A percentile compares a stretch with the other conserved stretches of the same genome.
These are phyloP conservation scores for Stegastes partitus DNA, from an alignment of 2,113 vertebrate genomes.

Conservation along the genomic window DNA sequence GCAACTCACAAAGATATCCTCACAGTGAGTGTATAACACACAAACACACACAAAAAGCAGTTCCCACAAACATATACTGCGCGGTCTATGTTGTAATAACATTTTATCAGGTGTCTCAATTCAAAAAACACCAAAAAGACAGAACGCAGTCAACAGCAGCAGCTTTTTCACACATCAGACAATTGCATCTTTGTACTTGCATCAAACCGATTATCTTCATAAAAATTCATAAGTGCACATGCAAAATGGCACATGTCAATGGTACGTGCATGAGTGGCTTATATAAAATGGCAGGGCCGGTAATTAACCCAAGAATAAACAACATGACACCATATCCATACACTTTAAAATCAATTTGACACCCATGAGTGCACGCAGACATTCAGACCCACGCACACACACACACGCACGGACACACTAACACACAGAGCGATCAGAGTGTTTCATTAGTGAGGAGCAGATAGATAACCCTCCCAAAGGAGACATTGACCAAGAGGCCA, in stretches of 20 bases:
- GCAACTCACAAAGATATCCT: too few relatives aligned
- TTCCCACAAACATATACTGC: too few relatives aligned
- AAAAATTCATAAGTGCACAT: background rate
- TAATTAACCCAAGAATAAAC: slow-evolving; percentile 54
- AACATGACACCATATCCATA: slow-evolving; percentile 35
- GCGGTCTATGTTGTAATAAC: too few relatives aligned
- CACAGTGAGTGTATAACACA: too few relatives aligned
- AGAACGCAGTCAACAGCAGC: too few relatives aligned
- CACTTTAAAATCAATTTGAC: slow-evolving; percentile 37
- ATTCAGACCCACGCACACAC: slow-evolving; percentile 12
- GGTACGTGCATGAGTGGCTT: background rate
- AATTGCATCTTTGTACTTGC: background rate
- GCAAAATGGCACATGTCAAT: background rate
- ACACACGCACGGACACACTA: slow-evolving; percentile 22
- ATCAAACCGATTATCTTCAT: background rate
- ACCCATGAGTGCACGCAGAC: slow-evolving; percentile 36
- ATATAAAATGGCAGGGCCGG: slow-evolving; percentile 12
- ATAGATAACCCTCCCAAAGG: slow-evolving; percentile 77
- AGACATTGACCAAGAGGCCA: slow-evolving; percentile 80
- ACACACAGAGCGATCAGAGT: slow-evolving; percentile 48
- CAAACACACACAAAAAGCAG: too few relatives aligned
- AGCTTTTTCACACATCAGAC: background rate
- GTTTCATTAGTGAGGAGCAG: slow-evolving; percentile 79
- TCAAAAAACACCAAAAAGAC: too few relatives aligned
- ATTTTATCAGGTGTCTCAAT: too few relatives aligned